Conservation (phyloP, 2,888 invertebrate genomes). For the Drosophila birchii region DNA sequence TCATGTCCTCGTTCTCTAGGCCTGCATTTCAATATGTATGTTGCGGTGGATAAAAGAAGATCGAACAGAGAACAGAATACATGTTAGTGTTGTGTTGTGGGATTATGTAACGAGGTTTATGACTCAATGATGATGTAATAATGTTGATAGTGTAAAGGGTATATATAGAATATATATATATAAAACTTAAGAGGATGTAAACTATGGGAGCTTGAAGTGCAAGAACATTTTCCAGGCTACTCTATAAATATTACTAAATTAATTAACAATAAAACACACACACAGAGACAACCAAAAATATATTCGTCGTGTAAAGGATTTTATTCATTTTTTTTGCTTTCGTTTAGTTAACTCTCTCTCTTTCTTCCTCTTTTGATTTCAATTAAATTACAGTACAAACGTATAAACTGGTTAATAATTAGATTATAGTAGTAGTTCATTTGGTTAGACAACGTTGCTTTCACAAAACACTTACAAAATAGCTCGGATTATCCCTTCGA, state of each 20-base stretch:
- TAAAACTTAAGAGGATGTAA: background rate
- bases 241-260: constrained; percentile 13
- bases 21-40: constrained; percentile 64
- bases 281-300: constrained; percentile 51
- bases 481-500: constrained; percentile 29
- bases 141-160: constrained; percentile 1
- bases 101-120: constrained; percentile 26
- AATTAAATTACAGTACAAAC: constrained; percentile 67
- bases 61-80: constrained; percentile 55
- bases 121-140: constrained; percentile 31
- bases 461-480: constrained; percentile 74
- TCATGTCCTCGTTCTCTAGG: constrained; percentile 85
- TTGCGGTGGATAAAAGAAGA: constrained; percentile 48
- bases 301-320: constrained; percentile 60
- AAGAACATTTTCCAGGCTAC: constrained; percentile 37
- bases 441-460: constrained; percentile 71
- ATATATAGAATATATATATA: background rate
- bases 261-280: constrained; percentile 36
- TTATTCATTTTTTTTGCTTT: constrained; percentile 55
- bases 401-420: constrained; percentile 66
- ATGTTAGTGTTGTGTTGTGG: constrained; percentile 72
- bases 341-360: constrained; percentile 31
- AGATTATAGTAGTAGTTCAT: constrained; percentile 65
- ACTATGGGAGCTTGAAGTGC: constrained; percentile 46
- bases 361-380: constrained; percentile 18